These are phyloP conservation scores for Eolophus roseicapilla DNA, from an alignment of 2,113 vertebrate genomes.

Conservation along the genomic window DNA sequence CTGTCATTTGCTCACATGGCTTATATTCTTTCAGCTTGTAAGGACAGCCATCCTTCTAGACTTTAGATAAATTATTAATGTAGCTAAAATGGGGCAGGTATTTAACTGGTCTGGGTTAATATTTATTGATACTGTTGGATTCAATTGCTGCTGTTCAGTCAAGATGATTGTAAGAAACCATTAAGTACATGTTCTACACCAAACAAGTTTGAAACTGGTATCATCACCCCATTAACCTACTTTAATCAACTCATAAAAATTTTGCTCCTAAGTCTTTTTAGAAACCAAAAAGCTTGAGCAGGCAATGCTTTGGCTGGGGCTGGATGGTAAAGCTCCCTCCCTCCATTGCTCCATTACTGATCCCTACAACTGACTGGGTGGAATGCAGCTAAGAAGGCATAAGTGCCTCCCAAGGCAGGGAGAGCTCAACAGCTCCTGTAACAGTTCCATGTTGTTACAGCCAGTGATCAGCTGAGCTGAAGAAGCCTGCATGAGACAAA, in stretches of 20 bases:
- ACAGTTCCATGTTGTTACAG: not conserved
- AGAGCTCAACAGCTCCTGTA: not conserved
- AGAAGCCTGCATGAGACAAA: not conserved
- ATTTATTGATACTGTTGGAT: not conserved
- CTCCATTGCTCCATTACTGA: not conserved
- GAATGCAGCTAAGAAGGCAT: fast-evolving
- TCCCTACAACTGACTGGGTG: not conserved
- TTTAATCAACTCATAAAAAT: not conserved
- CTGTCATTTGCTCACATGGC: not conserved
- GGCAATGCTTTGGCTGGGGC: not conserved
- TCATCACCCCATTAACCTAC: not conserved
- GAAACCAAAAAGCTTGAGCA: not conserved
- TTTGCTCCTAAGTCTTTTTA: not conserved
- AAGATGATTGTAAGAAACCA: not conserved
- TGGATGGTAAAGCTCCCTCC: not conserved
- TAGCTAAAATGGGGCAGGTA: not conserved
- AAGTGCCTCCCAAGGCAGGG: not conserved
- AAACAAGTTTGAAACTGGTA: not conserved
- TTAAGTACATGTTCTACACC: not conserved
- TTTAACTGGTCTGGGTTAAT: not conserved
- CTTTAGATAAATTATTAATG: not conserved
- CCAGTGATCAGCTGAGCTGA: not conserved
- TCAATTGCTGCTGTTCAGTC: not conserved
- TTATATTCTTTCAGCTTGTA: not conserved
- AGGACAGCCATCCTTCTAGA: not conserved